Base-by-base conservation (phyloP, 2,888 invertebrate genomes). In the Aethes cnicana region DNA sequence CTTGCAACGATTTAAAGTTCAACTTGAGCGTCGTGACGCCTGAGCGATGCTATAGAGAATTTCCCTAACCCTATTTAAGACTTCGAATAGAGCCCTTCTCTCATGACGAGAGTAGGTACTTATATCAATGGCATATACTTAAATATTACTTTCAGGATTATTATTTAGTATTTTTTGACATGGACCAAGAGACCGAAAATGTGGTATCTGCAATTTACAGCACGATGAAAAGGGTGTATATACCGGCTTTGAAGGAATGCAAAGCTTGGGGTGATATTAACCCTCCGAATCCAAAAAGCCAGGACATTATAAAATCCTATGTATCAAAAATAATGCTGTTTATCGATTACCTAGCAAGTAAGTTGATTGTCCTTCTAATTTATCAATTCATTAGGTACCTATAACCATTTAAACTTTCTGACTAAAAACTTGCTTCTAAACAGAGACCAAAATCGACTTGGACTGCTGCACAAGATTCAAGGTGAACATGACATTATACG, bases 381-480 rank as follows among this genome's bases (percentile, higher is more conserved):
- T n/a, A n/a, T n/a, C n/a, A n/a, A n/a, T n/a, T n/a, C n/a, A n/a
- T n/a, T n/a, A n/a, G n/a, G n/a, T n/a, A n/a, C n/a, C n/a, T n/a
- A n/a, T n/a, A n/a, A n/a, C 8, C 5, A 8, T 23, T 5, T 23
- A n/a, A 23, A 5, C 8, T 2, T 39, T 6, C 8, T 26, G 12
- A 36, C 12, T n/a, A 16, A 9, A 6, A 11, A 5, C 9, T 16
- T 50, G 4, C 25, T 66, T 17, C 71, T 74, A 64, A 63, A 54
- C 61, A 92, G 93, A 92, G 69, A 94, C 93, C 0, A 93, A 93
- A 67, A 74, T 90, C 8, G 94, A 94, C 57, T 80, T 95, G 35
- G 91, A 92, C 47, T 92, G 91, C 54, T 91, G 92, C 9, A 86
- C 93, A 1, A 84, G 77, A 54, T 95, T 95, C 58, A 85, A 91